phyloP scores from a whole-genome alignment of 2,888 invertebrate species.

The Drosophila prostipennis region DNA sequence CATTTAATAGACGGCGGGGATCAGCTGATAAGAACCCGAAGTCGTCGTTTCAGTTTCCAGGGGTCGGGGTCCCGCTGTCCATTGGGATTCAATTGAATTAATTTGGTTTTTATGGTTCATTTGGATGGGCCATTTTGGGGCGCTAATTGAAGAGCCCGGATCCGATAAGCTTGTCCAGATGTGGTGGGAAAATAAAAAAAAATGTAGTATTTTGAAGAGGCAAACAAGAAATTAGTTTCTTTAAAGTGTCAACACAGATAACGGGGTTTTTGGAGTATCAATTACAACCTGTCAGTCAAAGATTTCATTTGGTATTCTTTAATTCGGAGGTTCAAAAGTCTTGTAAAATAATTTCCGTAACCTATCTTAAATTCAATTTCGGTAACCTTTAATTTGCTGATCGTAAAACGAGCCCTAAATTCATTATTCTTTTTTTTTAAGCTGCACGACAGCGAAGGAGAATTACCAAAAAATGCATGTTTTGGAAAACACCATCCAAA shows the following conservation, averaged over 20 bases:
- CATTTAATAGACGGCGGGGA: constrained; percentile 24
- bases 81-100: constrained; percentile 51
- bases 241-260: constrained; percentile 4
- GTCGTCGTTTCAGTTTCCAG: neutral
- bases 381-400: constrained; percentile 1
- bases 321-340: neutral
- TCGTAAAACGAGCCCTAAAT: neutral
- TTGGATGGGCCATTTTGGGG: constrained; percentile 43
- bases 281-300: constrained; percentile 8
- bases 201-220: neutral
- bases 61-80: constrained; percentile 14
- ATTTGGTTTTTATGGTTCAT: constrained; percentile 48
- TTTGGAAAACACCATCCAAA: constrained; percentile 12
- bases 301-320: neutral
- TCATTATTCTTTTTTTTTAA: neutral
- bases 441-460: neutral
- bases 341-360: neutral
- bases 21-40: constrained; percentile 51
- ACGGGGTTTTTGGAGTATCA: constrained; percentile 1
- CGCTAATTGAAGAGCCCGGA: constrained; percentile 48
- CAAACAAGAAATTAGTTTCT: constrained; percentile 1
- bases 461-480: neutral
- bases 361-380: neutral
- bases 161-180: constrained; percentile 36
- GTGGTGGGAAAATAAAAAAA: constrained; percentile 16